Conservation (phyloP, 2,888 invertebrate genomes). For the Drosophila melanosoma region DNA sequence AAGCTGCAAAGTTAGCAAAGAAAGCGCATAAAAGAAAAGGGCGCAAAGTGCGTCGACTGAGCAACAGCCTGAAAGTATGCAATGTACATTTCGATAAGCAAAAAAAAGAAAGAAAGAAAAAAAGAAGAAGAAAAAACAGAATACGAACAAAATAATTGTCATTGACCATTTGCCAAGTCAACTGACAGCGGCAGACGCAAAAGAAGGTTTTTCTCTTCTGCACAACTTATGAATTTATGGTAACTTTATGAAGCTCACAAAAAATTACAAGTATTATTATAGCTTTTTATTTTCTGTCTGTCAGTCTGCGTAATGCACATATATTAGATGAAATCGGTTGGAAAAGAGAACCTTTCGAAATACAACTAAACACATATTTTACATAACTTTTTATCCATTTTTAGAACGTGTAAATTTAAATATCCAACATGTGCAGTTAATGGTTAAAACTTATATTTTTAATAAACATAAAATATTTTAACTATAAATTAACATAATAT, state of each 20-base stretch:
- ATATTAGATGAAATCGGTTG: not conserved
- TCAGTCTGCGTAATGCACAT: not conserved
- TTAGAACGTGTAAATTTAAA: not conserved
- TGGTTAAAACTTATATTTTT: not conserved
- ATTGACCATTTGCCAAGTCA: constrained; percentile 72
- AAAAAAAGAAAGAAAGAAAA: not conserved
- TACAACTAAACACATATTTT: not conserved
- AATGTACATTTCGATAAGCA: constrained; percentile 2
- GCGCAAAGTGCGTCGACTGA: constrained; percentile 56
- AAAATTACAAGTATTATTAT: not conserved
- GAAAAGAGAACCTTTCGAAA: not conserved
- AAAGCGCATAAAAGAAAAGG: constrained; percentile 16
- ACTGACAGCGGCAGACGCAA: constrained; percentile 29
- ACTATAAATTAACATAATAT: not conserved
- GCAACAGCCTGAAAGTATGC: constrained; percentile 69
- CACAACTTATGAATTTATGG: constrained; percentile 25
- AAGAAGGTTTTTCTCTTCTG: too few species aligned
- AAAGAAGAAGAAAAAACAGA: constrained; percentile 1
- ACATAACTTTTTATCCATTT: not conserved
- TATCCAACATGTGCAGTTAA: not conserved
- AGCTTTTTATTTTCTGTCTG: not conserved
- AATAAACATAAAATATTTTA: not conserved
- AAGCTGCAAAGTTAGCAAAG: constrained; percentile 15
- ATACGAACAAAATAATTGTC: constrained; percentile 8
- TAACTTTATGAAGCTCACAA: not conserved